Evolutionary conservation across 1,140 invertebrate species (phyloP).

Genomic region (Yoshiicerus persimilis): DNA sequence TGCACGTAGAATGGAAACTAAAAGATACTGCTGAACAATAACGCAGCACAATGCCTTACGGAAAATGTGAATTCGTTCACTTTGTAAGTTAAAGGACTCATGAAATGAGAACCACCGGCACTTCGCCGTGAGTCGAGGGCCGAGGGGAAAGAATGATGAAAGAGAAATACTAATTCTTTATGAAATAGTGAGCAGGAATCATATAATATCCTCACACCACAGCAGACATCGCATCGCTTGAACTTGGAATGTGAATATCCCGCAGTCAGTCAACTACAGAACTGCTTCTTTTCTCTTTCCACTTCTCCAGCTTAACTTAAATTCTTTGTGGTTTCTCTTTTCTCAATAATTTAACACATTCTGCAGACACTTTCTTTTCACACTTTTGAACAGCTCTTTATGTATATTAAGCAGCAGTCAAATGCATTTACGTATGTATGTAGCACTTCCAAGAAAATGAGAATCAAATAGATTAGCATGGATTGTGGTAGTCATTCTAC

Average conservation of each 20-base stretch:
- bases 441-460: too few relatives aligned
- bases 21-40: too few relatives aligned
- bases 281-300: not conserved
- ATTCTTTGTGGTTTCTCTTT: not conserved
- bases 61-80: not conserved
- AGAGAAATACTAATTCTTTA: not conserved
- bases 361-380: not conserved
- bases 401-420: not conserved
- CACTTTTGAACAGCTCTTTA: not conserved
- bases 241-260: not conserved
- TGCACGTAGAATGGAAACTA: too few relatives aligned
- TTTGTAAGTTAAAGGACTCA: not conserved
- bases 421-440: too few relatives aligned
- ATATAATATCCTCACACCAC: not conserved
- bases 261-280: not conserved
- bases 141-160: not conserved
- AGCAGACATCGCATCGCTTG: not conserved
- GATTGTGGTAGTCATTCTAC: too few relatives aligned
- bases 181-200: not conserved
- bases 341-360: not conserved
- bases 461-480: not conserved
- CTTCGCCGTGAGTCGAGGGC: not conserved
- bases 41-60: not conserved
- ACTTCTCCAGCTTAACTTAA: not conserved
- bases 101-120: not conserved